Evolutionary conservation across 2,797 vertebrate species (phyloP).

Genomic region (Allobates femoralis): DNA sequence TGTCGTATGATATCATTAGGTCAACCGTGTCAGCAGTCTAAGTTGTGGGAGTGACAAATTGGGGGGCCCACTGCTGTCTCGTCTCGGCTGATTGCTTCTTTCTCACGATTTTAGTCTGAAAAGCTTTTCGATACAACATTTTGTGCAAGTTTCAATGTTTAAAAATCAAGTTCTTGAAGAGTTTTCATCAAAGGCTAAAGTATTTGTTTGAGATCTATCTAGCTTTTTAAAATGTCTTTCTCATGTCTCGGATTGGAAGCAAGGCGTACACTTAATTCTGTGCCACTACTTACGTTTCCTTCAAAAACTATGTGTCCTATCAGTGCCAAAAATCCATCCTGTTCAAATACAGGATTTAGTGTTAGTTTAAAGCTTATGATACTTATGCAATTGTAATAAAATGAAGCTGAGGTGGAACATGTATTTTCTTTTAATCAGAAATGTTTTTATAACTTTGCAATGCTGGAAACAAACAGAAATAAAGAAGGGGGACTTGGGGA

Average conservation of each 20-base stretch:
- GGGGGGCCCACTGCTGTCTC: conserved; percentile 23
- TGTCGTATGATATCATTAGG: conserved; percentile 83
- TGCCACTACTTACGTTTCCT: conserved; percentile 29
- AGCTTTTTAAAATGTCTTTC: conserved; percentile 28
- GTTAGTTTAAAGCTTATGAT: conserved; percentile 24
- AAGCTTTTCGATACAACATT: conserved; percentile 25
- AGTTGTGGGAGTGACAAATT: conserved; percentile 65
- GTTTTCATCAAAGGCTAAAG: conserved; percentile 15
- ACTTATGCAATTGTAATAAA: neutral
- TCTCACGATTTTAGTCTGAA: conserved; percentile 56
- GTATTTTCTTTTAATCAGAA: conserved; percentile 19
- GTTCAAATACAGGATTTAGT: conserved; percentile 25
- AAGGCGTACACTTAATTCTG: conserved; percentile 19
- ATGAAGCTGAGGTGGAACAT: neutral
- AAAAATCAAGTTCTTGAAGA: conserved; percentile 2
- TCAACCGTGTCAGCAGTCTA: conserved; percentile 62
- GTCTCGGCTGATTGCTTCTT: conserved; percentile 26
- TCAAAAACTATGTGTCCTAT: conserved; percentile 13
- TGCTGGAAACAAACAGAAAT: neutral
- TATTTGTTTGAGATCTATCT: neutral
- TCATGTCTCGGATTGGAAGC: conserved; percentile 20
- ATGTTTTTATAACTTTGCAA: conserved; percentile 1
- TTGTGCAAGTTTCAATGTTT: neutral
- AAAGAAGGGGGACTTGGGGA: neutral
- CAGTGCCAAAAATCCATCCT: conserved; percentile 19